phyloP scores from a whole-genome alignment of 2,113 vertebrate genomes.

The Pithys albifrons region DNA sequence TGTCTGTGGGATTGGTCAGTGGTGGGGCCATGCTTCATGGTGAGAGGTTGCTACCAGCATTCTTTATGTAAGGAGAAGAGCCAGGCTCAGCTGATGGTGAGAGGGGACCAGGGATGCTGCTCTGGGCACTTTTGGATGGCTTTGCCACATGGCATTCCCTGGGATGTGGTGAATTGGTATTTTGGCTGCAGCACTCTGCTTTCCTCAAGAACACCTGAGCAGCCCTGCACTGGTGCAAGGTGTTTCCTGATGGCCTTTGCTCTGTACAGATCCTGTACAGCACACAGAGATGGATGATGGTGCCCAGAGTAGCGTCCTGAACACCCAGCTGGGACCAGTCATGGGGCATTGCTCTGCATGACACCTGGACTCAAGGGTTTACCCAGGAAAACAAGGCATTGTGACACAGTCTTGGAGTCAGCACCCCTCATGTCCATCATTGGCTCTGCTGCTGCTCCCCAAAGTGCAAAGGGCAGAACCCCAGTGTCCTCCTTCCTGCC shows the following conservation, averaged over 20 bases:
- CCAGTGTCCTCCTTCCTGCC: background rate
- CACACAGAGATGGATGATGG: background rate
- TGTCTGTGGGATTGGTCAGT: background rate
- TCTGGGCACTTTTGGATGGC: background rate
- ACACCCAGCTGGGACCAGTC: accelerated
- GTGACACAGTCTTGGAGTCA: background rate
- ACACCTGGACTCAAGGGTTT: background rate
- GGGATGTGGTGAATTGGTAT: accelerated
- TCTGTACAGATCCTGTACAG: background rate
- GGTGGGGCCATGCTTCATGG: background rate
- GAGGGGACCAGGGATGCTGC: background rate
- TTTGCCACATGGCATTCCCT: background rate
- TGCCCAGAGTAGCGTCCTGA: accelerated
- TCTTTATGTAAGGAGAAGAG: background rate
- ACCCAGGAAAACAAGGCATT: background rate
- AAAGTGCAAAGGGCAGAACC: background rate
- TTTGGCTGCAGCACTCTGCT: background rate
- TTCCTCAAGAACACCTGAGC: background rate
- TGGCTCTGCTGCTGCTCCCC: background rate
- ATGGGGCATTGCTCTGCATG: background rate
- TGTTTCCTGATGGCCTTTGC: background rate
- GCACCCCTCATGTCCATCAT: background rate
- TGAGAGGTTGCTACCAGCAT: background rate
- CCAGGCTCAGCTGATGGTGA: background rate
- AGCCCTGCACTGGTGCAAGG: background rate